These are phyloP conservation scores for Erebia aethiops DNA, from an alignment of 2,888 invertebrate genomes.

Conservation along the genomic window DNA sequence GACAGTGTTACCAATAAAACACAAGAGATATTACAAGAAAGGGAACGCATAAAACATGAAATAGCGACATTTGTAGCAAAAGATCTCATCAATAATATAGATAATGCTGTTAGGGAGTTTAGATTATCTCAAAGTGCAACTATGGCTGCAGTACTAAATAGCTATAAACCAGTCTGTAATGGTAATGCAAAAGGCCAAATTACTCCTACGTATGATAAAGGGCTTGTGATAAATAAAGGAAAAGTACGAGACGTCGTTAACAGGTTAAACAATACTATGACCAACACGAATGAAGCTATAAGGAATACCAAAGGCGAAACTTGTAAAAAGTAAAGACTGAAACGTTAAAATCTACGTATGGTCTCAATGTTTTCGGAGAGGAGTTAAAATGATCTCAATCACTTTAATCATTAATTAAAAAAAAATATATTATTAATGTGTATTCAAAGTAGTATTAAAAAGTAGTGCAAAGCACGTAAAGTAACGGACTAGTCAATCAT, in stretches of 20 bases:
- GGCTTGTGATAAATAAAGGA: constrained; percentile 74
- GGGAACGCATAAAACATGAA: constrained; percentile 75
- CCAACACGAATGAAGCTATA: constrained; percentile 39
- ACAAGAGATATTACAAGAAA: constrained; percentile 64
- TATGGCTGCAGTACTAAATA: constrained; percentile 48
- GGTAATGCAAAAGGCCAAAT: constrained; percentile 65
- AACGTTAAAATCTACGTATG: constrained; percentile 6
- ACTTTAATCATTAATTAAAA: constrained; percentile 13
- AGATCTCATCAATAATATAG: constrained; percentile 75
- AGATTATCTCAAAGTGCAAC: constrained; percentile 71
- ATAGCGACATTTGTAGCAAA: constrained; percentile 77
- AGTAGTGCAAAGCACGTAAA: constrained; percentile 46
- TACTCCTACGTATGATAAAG: constrained; percentile 74
- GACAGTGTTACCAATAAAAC: constrained; percentile 53
- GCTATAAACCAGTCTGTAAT: constrained; percentile 51
- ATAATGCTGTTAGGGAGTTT: constrained; percentile 71
- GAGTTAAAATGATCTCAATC: constrained; percentile 17
- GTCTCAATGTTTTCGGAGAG: constrained; percentile 4
- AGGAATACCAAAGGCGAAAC: constrained; percentile 35
- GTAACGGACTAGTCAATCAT: constrained; percentile 40
- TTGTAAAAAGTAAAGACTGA: constrained; percentile 39
- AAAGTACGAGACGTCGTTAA: constrained; percentile 79
- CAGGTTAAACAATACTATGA: constrained; percentile 67
- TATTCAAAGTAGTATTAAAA: constrained; percentile 26
- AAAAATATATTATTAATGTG: constrained; percentile 23